These are phyloP conservation scores for Zaprionus kolodkinae DNA, from an alignment of 1,140 invertebrate species.

Conservation along the genomic window DNA sequence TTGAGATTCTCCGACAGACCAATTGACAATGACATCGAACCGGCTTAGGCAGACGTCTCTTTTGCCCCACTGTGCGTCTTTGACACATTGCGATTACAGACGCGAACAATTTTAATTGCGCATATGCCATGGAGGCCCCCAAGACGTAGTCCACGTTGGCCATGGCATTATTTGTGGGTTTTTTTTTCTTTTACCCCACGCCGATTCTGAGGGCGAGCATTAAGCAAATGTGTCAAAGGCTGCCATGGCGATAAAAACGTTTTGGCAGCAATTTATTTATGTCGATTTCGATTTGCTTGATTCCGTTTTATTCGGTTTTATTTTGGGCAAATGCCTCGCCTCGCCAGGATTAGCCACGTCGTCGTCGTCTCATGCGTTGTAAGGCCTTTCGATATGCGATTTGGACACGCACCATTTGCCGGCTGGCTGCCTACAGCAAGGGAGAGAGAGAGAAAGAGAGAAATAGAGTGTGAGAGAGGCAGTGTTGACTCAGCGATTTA, in stretches of 20 bases:
- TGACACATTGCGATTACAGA: constrained; percentile 28
- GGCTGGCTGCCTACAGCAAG: neutral
- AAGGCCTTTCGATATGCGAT: constrained; percentile 54
- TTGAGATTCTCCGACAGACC: constrained; percentile 77
- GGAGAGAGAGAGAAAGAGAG: neutral
- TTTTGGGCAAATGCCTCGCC: constrained; percentile 32
- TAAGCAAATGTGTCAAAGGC: constrained; percentile 75
- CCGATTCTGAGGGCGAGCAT: constrained; percentile 4
- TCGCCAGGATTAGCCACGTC: constrained; percentile 37
- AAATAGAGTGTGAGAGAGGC: too few species aligned
- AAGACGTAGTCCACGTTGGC: neutral
- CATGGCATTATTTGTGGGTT: constrained; percentile 34
- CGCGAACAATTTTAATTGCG: constrained; percentile 70
- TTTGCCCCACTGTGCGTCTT: neutral
- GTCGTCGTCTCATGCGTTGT: constrained; percentile 43
- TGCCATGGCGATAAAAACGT: constrained; percentile 65
- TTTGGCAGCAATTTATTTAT: constrained; percentile 74
- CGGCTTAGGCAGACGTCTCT: too few species aligned
- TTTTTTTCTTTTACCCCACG: neutral
- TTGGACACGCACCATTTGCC: constrained; percentile 73
- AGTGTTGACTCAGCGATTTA: neutral
- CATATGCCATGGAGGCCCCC: constrained; percentile 56
- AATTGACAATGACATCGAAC: constrained; percentile 33
- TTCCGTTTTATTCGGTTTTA: constrained; percentile 61
- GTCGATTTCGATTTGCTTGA: constrained; percentile 65